These are phyloP conservation scores for Nymphalis polychloros DNA, from an alignment of 2,888 invertebrate genomes.

Conservation along the genomic window DNA sequence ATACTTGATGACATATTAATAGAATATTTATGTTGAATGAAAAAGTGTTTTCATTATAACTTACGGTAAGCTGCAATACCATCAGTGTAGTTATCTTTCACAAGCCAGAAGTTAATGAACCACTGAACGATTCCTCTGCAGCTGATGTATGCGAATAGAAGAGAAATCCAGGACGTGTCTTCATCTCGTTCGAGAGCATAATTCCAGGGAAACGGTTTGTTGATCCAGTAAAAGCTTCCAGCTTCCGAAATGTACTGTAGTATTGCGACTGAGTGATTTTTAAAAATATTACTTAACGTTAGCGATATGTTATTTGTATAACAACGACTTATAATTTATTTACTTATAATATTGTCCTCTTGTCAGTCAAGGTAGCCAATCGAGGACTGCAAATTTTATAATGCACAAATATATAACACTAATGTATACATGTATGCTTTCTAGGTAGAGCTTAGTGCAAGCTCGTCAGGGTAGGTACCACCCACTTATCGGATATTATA, in stretches of 20 bases:
- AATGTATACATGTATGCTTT: too few relatives aligned
- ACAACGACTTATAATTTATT: too few relatives aligned
- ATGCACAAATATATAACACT: too few relatives aligned
- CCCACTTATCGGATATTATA: too few relatives aligned
- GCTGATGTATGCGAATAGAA: constrained; percentile 62
- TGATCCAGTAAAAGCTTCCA: constrained; percentile 30
- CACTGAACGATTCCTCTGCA: constrained; percentile 65
- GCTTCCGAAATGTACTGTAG: constrained; percentile 25
- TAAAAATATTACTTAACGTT: background rate
- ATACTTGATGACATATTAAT: too few relatives aligned
- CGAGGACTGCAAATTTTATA: too few relatives aligned
- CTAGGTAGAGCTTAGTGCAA: too few relatives aligned
- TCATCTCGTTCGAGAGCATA: constrained; percentile 21
- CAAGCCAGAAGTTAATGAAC: constrained; percentile 69
- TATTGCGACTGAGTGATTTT: constrained; percentile 8
- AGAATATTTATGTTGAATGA: too few relatives aligned
- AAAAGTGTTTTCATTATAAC: constrained; percentile 35
- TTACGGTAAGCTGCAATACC: constrained; percentile 57
- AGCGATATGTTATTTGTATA: background rate
- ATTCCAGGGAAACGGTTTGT: constrained; percentile 11
- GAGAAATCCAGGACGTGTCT: constrained; percentile 69
- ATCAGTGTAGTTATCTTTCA: constrained; percentile 65
- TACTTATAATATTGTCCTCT: too few relatives aligned
- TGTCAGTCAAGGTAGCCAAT: too few relatives aligned
- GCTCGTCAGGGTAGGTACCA: too few relatives aligned